Percentiles rank a stretch among this genome's conserved stretches.
Evolutionary conservation across 2,888 invertebrate species (phyloP).

Genomic region (Cerastis leucographa): DNA sequence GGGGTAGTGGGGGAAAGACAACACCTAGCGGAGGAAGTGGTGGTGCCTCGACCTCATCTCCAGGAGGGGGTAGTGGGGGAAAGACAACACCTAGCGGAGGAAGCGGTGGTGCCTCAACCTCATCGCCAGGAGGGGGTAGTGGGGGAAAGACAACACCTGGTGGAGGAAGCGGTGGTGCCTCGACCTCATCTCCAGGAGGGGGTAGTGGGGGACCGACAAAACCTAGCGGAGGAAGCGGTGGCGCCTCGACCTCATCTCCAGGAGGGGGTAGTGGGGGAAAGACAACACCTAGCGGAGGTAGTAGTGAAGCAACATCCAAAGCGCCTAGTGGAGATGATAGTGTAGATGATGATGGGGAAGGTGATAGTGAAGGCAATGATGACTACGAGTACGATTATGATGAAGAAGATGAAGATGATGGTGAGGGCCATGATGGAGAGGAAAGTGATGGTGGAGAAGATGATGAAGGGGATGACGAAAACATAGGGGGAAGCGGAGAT

Average conservation of each 20-base stretch:
- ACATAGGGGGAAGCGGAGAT: background rate
- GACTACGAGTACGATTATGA: background rate
- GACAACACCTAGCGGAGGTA: background rate
- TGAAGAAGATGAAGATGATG: rapidly evolving
- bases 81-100: no score
- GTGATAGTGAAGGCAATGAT: background rate
- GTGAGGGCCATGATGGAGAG: background rate
- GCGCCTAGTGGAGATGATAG: no score
- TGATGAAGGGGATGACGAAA: background rate
- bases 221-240: background rate
- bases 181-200: no score
- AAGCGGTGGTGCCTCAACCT: background rate
- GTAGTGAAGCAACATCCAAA: background rate
- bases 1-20: no score
- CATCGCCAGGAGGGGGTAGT: no score
- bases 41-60: background rate
- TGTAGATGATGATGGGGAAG: background rate
- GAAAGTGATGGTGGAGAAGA: background rate
- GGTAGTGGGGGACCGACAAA: background rate
- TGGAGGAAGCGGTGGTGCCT: background rate
- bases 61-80: no score
- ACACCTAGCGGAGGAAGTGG: background rate
- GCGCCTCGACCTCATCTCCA: no score
- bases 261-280: no score
- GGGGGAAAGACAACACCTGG: background rate